These are phyloP conservation scores for Zaprionus ghesquierei DNA, from an alignment of 1,140 invertebrate genomes.

Conservation along the genomic window DNA sequence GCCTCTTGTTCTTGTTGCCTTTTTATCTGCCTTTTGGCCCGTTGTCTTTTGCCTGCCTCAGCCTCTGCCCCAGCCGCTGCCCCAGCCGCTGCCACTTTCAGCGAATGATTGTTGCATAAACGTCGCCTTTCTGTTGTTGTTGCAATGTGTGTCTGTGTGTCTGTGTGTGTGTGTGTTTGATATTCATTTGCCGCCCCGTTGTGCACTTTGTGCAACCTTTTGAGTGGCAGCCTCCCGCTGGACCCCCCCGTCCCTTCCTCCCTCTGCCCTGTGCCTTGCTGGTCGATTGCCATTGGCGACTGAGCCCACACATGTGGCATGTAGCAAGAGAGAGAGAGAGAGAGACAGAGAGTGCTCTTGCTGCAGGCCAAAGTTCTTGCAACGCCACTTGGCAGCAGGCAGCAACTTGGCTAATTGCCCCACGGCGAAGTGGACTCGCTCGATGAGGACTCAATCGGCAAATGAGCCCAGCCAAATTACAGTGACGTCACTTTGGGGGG, in stretches of 20 bases:
- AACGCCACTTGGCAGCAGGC: not conserved
- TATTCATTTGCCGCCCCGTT: slow-evolving; percentile 42
- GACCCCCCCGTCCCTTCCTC: not conserved
- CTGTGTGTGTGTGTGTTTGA: slow-evolving; percentile 11
- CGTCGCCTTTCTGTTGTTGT: slow-evolving; percentile 74
- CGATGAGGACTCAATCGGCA: not conserved
- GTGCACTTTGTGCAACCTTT: slow-evolving; percentile 66
- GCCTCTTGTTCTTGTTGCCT: not conserved
- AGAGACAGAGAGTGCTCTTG: not conserved
- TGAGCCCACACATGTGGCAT: slow-evolving; percentile 46
- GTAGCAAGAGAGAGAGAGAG: not conserved
- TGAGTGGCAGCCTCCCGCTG: slow-evolving; percentile 18
- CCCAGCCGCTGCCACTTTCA: slow-evolving; percentile 52
- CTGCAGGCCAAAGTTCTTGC: not conserved
- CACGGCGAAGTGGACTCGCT: not conserved
- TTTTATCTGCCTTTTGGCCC: slow-evolving; percentile 31
- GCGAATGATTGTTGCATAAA: slow-evolving; percentile 81
- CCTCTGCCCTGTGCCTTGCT: not conserved
- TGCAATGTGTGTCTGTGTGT: slow-evolving; percentile 35
- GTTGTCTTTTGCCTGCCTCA: slow-evolving; percentile 26
- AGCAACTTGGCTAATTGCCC: not conserved
- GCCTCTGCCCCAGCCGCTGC: no score
- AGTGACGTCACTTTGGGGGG: not conserved
- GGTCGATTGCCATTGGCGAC: slow-evolving; percentile 69
- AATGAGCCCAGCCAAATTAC: not conserved